A percentile compares a stretch with the other conserved stretches of the same genome.
Conservation (phyloP, 2,888 invertebrate genomes). For the Rhagonycha lutea region DNA sequence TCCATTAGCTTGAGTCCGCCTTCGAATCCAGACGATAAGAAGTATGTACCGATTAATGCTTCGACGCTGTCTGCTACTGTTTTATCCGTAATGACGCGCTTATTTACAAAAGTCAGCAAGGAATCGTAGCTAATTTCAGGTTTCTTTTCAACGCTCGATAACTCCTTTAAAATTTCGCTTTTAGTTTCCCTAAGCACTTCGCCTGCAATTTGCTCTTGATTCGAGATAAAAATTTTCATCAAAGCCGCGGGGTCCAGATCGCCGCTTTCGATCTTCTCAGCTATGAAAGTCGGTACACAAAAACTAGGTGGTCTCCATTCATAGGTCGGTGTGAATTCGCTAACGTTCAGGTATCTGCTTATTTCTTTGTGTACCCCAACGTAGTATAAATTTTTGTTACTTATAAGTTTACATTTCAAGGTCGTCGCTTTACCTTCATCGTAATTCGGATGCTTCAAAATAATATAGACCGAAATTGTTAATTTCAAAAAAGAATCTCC, state of each 20-base stretch:
- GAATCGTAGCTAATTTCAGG: constrained; percentile 17
- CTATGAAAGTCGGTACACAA: constrained; percentile 61
- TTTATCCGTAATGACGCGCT: constrained; percentile 65
- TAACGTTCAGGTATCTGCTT: constrained; percentile 65
- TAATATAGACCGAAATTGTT: constrained; percentile 73
- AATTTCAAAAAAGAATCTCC: constrained; percentile 90
- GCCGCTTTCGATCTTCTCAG: constrained; percentile 52
- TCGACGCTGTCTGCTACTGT: constrained; percentile 83
- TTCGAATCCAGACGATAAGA: constrained; percentile 58
- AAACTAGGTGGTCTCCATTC: constrained; percentile 83
- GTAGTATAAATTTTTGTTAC: constrained; percentile 86
- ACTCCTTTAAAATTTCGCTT: constrained; percentile 34
- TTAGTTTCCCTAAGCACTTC: constrained; percentile 39
- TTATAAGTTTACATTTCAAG: constrained; percentile 72
- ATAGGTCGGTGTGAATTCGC: constrained; percentile 66
- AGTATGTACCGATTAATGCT: constrained; percentile 80
- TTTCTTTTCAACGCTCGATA: constrained; percentile 27
- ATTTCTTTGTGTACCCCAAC: constrained; percentile 63
- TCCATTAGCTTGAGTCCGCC: constrained; percentile 45
- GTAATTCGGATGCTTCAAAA: constrained; percentile 66
- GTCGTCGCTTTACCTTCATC: constrained; percentile 81
- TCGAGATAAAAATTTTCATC: constrained; percentile 55
- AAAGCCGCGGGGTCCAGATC: constrained; percentile 57
- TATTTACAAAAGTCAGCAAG: constrained; percentile 42
- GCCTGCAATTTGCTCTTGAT: constrained; percentile 53